Evolutionary conservation across 2,113 vertebrate species (phyloP), one percentile per base, ranked within the genome.

Genomic region (Chitala chitala): DNA sequence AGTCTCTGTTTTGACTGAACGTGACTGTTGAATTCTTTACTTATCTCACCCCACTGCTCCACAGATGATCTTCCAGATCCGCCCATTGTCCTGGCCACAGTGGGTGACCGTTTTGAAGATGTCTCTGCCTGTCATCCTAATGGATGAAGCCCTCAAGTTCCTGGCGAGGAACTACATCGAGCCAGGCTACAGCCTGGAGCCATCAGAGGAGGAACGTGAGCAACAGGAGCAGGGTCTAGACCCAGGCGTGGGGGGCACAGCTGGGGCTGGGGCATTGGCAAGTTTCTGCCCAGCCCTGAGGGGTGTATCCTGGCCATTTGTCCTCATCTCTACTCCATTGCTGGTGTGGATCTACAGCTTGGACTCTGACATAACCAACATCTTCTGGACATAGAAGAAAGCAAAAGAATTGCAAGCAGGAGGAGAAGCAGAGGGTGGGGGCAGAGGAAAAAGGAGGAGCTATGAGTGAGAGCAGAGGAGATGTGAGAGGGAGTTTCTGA

Each of bases 61-160:
- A 3, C 81, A 91, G 91, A 69, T 91, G 71, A 80, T 92, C 36
- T 92, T 92, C 77, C 90, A 92, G 82, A 91, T 91, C 48, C 81
- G 88, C 1, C 91, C 90, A 1, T 81, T 92, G 74, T 89, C 87
- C 0, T 90, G 87, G 88, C 83, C 82, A 9, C 91, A 92, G 82
- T 92, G 91, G 91, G 86, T 91, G 71, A 88, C 89, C n/a, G 91
- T 92, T 15, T n/a, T 92, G 42, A 91, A 92, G 84, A 86, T 92
- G 86, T 91, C 90, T 0, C 85, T 92, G 46, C 91, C 91, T 12
- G 91, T 92, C 77, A 92, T 92, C 75, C 29, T 91, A 10, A 87
- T 92, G 86, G 91, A 92, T 5, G 91, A 92, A 82, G 86, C 81
- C 0, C 87, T 92, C 0, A 92, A 92, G 75, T 89, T 92, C 44